Evolutionary conservation across 2,888 invertebrate genomes (phyloP).

Genomic region (Machimus rusticus): DNA sequence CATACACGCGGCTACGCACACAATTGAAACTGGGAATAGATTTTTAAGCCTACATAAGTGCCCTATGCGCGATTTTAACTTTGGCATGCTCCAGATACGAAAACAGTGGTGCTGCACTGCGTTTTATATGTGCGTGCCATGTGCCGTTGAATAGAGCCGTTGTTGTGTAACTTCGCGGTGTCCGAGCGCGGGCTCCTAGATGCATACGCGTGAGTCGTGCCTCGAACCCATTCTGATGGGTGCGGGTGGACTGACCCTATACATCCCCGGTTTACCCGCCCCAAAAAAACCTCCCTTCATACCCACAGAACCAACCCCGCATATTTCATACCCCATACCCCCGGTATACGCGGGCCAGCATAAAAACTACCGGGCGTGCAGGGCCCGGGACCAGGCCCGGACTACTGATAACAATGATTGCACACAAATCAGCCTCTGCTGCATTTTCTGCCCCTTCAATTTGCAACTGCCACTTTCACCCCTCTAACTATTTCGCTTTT

Average conservation of each 20-base stretch:
- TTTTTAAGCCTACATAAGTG: conserved; percentile 39
- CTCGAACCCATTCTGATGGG: not conserved
- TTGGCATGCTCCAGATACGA: conserved; percentile 28
- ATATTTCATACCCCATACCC: not conserved
- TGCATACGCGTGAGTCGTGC: not conserved
- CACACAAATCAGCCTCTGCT: conserved; percentile 48
- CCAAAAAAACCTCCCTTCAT: not conserved
- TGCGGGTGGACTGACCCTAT: not conserved
- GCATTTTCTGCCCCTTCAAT: conserved; percentile 45
- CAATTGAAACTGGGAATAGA: conserved; percentile 5
- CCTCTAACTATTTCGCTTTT: conserved; percentile 37
- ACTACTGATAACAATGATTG: conserved; percentile 48
- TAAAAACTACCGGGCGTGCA: conserved; percentile 43
- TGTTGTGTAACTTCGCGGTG: conserved; percentile 23
- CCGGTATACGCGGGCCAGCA: not conserved
- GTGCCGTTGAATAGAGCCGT: conserved; percentile 20
- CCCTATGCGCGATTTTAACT: conserved; percentile 40
- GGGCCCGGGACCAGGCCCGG: not conserved
- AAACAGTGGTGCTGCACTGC: conserved; percentile 17
- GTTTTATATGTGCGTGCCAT: conserved; percentile 27
- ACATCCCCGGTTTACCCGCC: not conserved
- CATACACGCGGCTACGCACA: conserved; percentile 7
- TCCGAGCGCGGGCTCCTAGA: not conserved
- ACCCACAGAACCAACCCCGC: not conserved
- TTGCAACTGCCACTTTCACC: conserved; percentile 21